Percentiles rank a stretch among this genome's conserved stretches.
phyloP scores from a whole-genome alignment of 2,113 vertebrate species.

The Talpa occidentalis region DNA sequence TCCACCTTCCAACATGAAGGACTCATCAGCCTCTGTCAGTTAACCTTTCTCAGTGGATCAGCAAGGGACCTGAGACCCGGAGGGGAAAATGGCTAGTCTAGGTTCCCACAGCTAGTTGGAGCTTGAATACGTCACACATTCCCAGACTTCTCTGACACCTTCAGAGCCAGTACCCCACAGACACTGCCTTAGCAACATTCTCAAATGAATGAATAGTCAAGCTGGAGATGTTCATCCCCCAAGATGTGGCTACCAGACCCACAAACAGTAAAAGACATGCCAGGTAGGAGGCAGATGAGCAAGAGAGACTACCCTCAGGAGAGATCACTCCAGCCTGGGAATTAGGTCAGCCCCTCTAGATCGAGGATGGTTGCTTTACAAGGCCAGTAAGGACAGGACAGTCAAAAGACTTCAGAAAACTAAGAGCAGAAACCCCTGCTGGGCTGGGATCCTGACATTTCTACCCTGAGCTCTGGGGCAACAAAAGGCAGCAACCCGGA shows the following conservation, averaged over 20 bases:
- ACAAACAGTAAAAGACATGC: not conserved
- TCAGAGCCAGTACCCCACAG: not conserved
- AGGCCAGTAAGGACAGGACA: not conserved
- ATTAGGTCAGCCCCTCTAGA: not conserved
- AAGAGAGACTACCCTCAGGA: not conserved
- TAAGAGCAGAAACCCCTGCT: not conserved
- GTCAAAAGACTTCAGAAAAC: not conserved
- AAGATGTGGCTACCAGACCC: not conserved
- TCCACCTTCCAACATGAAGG: not conserved
- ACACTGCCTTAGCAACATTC: not conserved
- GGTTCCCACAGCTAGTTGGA: not conserved
- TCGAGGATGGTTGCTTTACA: not conserved
- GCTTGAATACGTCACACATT: not conserved
- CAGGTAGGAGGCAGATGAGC: not conserved
- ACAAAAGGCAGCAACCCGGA: not conserved
- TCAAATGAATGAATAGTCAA: not conserved
- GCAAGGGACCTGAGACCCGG: not conserved
- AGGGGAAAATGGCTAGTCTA: not conserved
- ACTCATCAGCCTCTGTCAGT: not conserved
- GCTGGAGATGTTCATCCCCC: not conserved
- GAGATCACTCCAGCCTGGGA: not conserved
- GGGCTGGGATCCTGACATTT: not conserved
- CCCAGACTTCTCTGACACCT: not conserved
- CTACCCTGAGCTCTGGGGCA: not conserved
- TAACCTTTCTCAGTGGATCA: not conserved